Evolutionary conservation across 2,113 vertebrate genomes (phyloP), one percentile per base, ranked within the genome.

Genomic region (Microcebus lehilahytsara): DNA sequence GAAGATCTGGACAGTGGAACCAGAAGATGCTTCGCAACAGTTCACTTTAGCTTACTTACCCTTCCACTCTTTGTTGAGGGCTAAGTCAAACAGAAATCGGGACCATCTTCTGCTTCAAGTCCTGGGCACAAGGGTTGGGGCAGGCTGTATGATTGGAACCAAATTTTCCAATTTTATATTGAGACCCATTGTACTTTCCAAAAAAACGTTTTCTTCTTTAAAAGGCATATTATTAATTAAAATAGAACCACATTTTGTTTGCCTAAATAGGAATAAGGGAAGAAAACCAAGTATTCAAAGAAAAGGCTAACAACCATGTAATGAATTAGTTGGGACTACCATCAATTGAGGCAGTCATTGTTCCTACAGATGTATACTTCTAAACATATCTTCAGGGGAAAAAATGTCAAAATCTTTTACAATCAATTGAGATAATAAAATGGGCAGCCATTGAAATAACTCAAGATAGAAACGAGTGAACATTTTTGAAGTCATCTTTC

Each of bases 401-500:
- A 78, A 37, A 27, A n/a, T 34, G 30, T 53, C 25, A 49, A 67
- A 72, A 66, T 85, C 40, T 53, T 84, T 92, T 71, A 30, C 37
- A 40, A 78, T 37, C 69, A 78, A 9, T 93, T 81, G 69, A 64
- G 22, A 72, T 77, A 49, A 89, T 51, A 72, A 95, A 95, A 92
- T 23, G 30, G 51, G 37, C 58, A 93, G 14, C 34, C 67, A 17
- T 79, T 75, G 83, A 93, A 96, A 91, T 46, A 93, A 80, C 5
- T 77, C 51, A 37, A 37, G 9, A 2, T 83, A 71, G 27, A 96
- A 49, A 46, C 8, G 5, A 80, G 32, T 34, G 67, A 83, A 83
- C 49, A 83, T 71, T 95, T 97, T 79, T 80, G 7, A 85, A 96
- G 46, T 89, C 27, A 75, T 77, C 42, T 96, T 96, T 94, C 79